phyloP scores from a whole-genome alignment of 1,140 invertebrate species.

The Lepidurus apus region DNA sequence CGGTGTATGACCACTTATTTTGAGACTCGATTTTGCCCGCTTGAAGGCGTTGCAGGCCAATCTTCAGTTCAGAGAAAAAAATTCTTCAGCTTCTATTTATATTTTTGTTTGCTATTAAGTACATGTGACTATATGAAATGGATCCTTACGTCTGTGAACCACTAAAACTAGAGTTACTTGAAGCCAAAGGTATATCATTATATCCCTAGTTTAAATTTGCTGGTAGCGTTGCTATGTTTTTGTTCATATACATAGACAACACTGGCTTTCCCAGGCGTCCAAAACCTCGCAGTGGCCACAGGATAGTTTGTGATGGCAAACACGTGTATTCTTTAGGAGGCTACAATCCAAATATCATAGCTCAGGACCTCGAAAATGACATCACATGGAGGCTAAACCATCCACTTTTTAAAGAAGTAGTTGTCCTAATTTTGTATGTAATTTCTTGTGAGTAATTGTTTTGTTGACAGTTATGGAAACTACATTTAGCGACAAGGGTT shows the following conservation, averaged over 20 bases:
- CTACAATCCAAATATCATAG: background rate
- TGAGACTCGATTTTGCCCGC: too few relatives aligned
- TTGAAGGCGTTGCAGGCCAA: too few relatives aligned
- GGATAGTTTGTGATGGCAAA: background rate
- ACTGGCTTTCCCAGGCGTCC: background rate
- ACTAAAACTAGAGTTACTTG: background rate
- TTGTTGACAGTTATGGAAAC: background rate
- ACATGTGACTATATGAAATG: background rate
- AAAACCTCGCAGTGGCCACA: slow-evolving; percentile 11
- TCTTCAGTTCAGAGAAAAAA: too few relatives aligned
- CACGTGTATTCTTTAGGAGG: slow-evolving; percentile 12
- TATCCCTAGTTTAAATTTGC: background rate
- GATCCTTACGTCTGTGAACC: background rate
- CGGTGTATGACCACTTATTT: too few relatives aligned
- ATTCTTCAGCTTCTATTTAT: background rate
- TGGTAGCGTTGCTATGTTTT: background rate
- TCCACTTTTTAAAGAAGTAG: slow-evolving; percentile 1
- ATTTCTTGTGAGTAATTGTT: background rate
- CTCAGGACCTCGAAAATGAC: background rate
- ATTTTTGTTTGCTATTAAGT: background rate
- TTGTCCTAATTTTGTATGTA: background rate
- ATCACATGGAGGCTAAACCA: background rate
- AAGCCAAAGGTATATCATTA: background rate
- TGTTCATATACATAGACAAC: background rate
- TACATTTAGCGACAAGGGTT: background rate